phyloP scores from a whole-genome alignment of 2,797 vertebrate species.

The Fratercula arctica region DNA sequence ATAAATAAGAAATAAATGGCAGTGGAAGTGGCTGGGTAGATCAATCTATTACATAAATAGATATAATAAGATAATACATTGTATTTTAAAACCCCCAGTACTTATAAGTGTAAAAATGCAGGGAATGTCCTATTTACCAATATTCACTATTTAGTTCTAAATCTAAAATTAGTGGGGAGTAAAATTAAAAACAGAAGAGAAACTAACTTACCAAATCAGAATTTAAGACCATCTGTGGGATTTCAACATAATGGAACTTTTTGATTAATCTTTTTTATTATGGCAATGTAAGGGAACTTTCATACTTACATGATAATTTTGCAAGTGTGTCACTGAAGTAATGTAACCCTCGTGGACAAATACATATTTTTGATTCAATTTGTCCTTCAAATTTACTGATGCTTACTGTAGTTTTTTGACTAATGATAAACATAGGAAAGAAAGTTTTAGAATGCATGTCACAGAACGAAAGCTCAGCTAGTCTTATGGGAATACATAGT shows the following conservation, averaged over 20 bases:
- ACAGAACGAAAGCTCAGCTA: background rate
- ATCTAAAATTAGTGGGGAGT: background rate
- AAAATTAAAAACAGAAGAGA: background rate
- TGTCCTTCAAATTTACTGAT: background rate
- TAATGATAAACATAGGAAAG: background rate
- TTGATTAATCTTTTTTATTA: background rate
- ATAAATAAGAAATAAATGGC: background rate
- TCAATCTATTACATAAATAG: background rate
- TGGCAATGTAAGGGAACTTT: background rate
- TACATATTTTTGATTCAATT: background rate
- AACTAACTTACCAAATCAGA: background rate
- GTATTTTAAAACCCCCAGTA: background rate
- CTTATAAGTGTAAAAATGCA: background rate
- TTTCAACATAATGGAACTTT: background rate
- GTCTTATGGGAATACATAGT: background rate
- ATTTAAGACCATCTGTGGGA: background rate
- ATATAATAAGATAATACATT: background rate
- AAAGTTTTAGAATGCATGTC: background rate
- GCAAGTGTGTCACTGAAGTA: background rate
- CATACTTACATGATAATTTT: background rate
- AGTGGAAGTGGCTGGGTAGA: background rate
- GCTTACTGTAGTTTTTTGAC: background rate
- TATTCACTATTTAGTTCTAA: background rate
- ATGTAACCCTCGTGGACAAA: rapidly evolving
- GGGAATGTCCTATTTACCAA: background rate